Evolutionary conservation across 1,140 invertebrate genomes (phyloP).

Genomic region (Leptinotarsa undecemlineata): DNA sequence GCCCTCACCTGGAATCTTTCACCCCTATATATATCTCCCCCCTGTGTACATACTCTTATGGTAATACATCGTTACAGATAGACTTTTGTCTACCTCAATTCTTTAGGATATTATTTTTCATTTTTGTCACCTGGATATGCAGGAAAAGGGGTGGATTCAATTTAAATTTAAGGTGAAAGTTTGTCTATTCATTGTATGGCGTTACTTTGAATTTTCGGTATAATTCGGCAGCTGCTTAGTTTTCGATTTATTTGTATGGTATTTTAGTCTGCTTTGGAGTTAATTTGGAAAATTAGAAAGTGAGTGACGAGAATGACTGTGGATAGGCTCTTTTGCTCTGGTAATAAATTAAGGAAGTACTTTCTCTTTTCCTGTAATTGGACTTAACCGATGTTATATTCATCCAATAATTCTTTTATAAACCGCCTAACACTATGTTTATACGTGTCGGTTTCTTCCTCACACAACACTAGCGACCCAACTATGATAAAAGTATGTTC

Average conservation of each 20-base stretch:
- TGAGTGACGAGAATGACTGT: not conserved
- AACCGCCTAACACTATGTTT: too few relatives aligned
- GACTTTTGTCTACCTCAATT: constrained; percentile 11
- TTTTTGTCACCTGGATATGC: constrained; percentile 10
- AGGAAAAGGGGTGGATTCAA: constrained; percentile 12
- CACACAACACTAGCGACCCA: too few relatives aligned
- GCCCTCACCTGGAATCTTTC: not conserved
- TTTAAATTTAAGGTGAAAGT: constrained; percentile 9
- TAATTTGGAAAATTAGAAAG: constrained; percentile 7
- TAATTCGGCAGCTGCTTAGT: constrained; percentile 3
- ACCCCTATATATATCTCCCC: not conserved
- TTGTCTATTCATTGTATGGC: constrained; percentile 13
- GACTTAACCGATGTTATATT: not conserved
- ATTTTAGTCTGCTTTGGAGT: not conserved
- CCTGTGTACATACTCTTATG: constrained; percentile 9
- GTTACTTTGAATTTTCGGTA: constrained; percentile 11
- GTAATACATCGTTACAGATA: constrained; percentile 6
- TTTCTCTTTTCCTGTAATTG: not conserved
- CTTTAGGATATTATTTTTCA: constrained; percentile 14
- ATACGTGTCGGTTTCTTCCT: too few relatives aligned
- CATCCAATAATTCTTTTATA: too few relatives aligned
- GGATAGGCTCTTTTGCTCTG: not conserved
- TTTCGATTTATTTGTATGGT: not conserved
- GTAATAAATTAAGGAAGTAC: not conserved
- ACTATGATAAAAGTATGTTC: too few relatives aligned